Base-by-base conservation (phyloP, 2,113 vertebrate species). In the Malaclemys terrapin region DNA sequence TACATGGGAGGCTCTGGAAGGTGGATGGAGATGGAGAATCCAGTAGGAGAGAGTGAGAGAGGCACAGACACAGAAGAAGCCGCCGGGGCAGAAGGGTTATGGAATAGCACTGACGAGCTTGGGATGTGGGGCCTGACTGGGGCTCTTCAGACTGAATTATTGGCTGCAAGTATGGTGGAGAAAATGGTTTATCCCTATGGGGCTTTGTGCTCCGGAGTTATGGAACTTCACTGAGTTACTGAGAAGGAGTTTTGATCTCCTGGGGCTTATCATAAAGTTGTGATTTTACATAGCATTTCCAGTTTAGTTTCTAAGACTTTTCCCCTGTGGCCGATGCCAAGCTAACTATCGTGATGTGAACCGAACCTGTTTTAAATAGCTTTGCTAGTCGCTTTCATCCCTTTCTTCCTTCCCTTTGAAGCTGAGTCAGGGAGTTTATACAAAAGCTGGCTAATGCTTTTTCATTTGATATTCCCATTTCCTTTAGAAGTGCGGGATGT, bases 211-310 rank as follows among this genome's bases (percentile, higher is more conserved):
- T 87, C 14, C 42, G 52, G 16, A 91, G 57, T 89, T 87, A 76
- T 0, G 0, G 45, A 57, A 47, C 47, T 91, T 42, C 22, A 1
- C 87, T 79, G 83, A 89, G n/a, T 56, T 89, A 82, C 89, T 59
- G 76, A 91, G 59, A 27, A 81, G 62, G 76, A 75, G 62, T 89
- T 89, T 91, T 91, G 47, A 42, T 89, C 80, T 94, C 56, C 86
- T 88, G 80, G 65, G 88, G 76, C 83, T 96, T 93, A 79, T 89
- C 85, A 65, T 93, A 86, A 80, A 89, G 80, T 52, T 54, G 80
- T 87, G 92, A 82, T 89, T 69, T 82, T 95, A 94, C 75, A 80
- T 87, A n/a, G 65, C 89, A 87, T 91, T 91, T 94, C 85, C 42
- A 69, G 65, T 38, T 89, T 95, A 85, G 80, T 93, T 87, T 56